Conservation (phyloP, 2,797 vertebrate species). For the Taeniopygia guttata region DNA sequence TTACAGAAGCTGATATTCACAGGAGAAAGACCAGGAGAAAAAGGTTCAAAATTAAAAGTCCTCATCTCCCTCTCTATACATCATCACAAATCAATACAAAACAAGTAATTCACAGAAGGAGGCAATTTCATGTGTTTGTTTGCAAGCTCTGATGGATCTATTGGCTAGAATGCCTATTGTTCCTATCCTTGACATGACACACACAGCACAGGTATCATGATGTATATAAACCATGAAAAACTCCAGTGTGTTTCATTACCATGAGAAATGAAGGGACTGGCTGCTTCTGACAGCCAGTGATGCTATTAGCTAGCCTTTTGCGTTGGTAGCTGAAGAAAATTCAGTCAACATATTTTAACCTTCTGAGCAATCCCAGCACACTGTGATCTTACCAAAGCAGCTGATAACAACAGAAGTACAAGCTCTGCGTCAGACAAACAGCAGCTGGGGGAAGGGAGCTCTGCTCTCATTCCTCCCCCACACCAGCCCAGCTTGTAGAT, state of each 20-base stretch:
- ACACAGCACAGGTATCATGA: constrained; percentile 42
- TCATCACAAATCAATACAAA: constrained; percentile 32
- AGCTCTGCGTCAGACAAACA: constrained; percentile 69
- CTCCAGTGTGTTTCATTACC: constrained; percentile 41
- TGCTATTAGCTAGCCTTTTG: constrained; percentile 67
- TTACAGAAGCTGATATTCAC: constrained; percentile 6
- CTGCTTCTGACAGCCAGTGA: constrained; percentile 55
- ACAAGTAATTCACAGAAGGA: constrained; percentile 15
- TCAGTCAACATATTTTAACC: constrained; percentile 74
- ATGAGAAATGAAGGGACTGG: constrained; percentile 52
- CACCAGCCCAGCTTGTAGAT: constrained; percentile 55
- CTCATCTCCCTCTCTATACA: background rate
- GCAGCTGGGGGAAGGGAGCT: constrained; percentile 49
- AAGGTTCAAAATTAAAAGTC: constrained; percentile 32
- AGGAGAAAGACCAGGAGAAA: background rate
- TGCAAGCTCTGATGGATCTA: constrained; percentile 13
- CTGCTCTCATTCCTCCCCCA: constrained; percentile 41
- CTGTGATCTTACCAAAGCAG: constrained; percentile 72
- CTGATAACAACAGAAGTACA: constrained; percentile 75
- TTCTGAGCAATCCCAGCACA: constrained; percentile 71
- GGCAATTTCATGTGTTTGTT: background rate
- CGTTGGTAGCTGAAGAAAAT: constrained; percentile 61
- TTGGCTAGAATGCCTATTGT: constrained; percentile 16
- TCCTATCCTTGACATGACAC: constrained; percentile 45
- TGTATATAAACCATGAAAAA: constrained; percentile 60